These are phyloP conservation scores for Polydrusus pterygomalis DNA, from an alignment of 2,888 invertebrate genomes.

Conservation along the genomic window DNA sequence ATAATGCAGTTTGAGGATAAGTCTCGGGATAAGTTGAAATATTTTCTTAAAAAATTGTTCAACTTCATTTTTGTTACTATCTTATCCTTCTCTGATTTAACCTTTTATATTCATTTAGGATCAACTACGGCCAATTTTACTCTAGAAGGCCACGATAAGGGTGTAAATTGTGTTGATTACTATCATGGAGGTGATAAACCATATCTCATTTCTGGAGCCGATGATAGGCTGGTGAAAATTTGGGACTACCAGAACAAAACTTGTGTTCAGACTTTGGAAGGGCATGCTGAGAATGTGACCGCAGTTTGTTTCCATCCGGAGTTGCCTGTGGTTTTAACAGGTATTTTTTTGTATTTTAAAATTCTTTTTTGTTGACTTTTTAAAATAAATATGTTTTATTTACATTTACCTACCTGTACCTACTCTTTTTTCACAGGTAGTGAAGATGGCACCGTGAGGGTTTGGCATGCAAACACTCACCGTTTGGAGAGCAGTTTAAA, in stretches of 20 bases:
- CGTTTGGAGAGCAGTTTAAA: constrained; percentile 96
- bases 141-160: constrained; percentile 97
- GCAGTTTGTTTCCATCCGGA: constrained; percentile 99
- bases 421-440: constrained; percentile 80
- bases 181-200: constrained; percentile 99
- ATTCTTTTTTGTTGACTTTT: too few species aligned
- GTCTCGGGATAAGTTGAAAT: too few species aligned
- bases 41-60: too few species aligned
- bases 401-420: too few species aligned
- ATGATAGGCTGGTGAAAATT: constrained; percentile 97
- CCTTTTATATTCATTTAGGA: constrained; percentile 73
- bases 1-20: too few species aligned
- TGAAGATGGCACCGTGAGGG: constrained; percentile 97
- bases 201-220: constrained; percentile 98
- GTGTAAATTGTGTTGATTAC: constrained; percentile 99
- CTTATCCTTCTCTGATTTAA: neutral
- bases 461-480: constrained; percentile 99
- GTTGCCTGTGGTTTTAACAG: constrained; percentile 86
- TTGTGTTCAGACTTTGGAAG: constrained; percentile 98
- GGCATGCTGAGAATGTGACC: constrained; percentile 97
- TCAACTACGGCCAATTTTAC: constrained; percentile 98
- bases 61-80: neutral
- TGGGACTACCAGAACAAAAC: constrained; percentile 99
- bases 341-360: constrained; percentile 20
- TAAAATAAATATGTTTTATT: too few species aligned